Base-by-base conservation (phyloP, 2,113 vertebrate species). In the Crocuta crocuta region DNA sequence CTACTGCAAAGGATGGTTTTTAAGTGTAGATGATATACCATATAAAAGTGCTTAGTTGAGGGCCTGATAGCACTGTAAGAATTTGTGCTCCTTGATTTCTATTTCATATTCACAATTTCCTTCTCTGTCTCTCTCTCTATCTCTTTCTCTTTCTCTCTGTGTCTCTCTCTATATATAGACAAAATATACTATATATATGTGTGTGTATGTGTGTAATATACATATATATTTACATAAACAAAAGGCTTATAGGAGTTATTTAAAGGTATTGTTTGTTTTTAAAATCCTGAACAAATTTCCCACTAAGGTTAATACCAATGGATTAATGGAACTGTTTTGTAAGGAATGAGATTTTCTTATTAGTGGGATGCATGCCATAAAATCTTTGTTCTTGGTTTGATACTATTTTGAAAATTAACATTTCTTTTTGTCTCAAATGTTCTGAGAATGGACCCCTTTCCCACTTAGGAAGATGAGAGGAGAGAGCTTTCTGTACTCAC, bases 391-490 rank as follows among this genome's bases (percentile, higher is more conserved):
- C 28, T 82, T 11, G 76, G 2, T 66, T 9, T 65, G 21, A 81
- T 58, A 89, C 1, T 78, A 10, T 63, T 81, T 95, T 71, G 19
- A 92, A 92, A 39, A 71, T 65, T 71, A 89, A 70, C 2, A 81
- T 92, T 82, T 88, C 23, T 28, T 81, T 88, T 92, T 89, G 73
- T 65, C 24, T 82, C 23, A 82, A 87, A 48, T 92, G 11, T 90
- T 94, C 26, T 92, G 9, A 71, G 71, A 89, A 53, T 7, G 16
- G 43, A 45, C 16, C 33, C 26, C 16, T 82, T 89, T 71, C 21
- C 10, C 24, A 79, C n/a, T 94, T 89, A 76, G 9, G 33, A 95
- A 58, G 50, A 70, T 78, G 53, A 58, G 12, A 80, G 31, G 50
- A 61, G 21, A 71, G 26, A 63, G 3, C 63, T 1, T 80, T 55